Base-by-base conservation (phyloP, 2,888 invertebrate species). In the Macaria notata region DNA sequence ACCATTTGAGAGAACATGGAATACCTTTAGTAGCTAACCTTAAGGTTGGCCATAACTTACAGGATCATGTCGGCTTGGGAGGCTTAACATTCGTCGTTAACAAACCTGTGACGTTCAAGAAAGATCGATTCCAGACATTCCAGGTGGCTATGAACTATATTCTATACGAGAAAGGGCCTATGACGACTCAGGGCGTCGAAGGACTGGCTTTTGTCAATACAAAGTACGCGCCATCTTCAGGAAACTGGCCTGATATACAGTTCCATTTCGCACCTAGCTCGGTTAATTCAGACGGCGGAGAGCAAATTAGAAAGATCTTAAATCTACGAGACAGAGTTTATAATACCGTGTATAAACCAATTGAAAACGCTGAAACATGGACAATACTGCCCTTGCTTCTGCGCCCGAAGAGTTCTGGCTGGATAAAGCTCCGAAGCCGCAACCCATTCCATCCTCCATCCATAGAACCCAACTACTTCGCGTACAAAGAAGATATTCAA, bases 391-490 rank as follows among this genome's bases (percentile, higher is more conserved):
- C 97, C 0, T 82, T 97, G 3, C 81, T 97, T 0, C 82, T 99
- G 66, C 93, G 98, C 4, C 98, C 99, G 0, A 95, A 94, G 73
- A 98, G 98, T 76, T 94, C 94, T 0, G 99, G 99, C 0, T 95
- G 95, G 94, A 90, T 99, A n/a, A 94, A 95, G 50, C 85, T 99
- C 19, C 94, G 94, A 65, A 96, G 96, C 48, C 93, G 92, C 41
- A 95, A 98, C 81, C 98, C 98, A 0, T 92, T 94, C 64, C 94
- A 95, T 0, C 94, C 96, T 62, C 98, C 98, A 0, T 94, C 95
- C 9, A 95, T 99, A 54, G 96, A 96, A 77, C 98, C 98, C 0
- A 98, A 98, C 80, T 99, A 99, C 79, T 96, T 99, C 76, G 94
- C 96, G 0, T 95, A 97, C 68, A 94, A 94, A 64, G 94, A 96